A percentile compares a stretch with the other conserved stretches of the same genome.
These are phyloP conservation scores for Prosapia bicincta DNA, from an alignment of 2,888 invertebrate genomes.

Conservation along the genomic window DNA sequence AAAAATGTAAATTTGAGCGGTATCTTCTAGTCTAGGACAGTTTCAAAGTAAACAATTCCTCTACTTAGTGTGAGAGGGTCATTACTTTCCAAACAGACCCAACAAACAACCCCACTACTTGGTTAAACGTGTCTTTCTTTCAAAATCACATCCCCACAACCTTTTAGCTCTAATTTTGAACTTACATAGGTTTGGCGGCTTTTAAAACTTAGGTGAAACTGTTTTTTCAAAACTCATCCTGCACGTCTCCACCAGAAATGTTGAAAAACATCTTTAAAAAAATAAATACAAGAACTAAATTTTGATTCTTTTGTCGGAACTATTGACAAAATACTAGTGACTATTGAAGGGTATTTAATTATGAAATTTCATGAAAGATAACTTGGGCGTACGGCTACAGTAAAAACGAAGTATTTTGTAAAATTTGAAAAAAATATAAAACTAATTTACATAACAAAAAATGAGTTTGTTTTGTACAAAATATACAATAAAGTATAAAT, in stretches of 20 bases:
- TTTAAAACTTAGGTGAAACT: not conserved
- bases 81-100: not conserved
- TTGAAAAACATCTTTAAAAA: not conserved
- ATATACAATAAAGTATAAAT: not conserved
- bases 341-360: not conserved
- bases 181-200: not conserved
- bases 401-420: not conserved
- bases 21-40: not conserved
- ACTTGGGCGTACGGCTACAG: not conserved
- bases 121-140: not conserved
- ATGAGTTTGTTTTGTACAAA: not conserved
- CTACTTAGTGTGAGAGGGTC: not conserved
- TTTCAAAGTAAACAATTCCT: not conserved
- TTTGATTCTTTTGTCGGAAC: not conserved
- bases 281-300: not conserved
- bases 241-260: not conserved
- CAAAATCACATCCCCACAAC: not conserved
- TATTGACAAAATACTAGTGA: not conserved
- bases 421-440: not conserved
- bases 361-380: conserved; percentile 14
- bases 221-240: not conserved
- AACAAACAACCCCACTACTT: not conserved
- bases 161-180: not conserved
- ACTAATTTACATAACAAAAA: not conserved
- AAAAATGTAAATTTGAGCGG: not conserved